phyloP scores from a whole-genome alignment of 1,140 invertebrate species.

The Oncopeltus fasciatus region DNA sequence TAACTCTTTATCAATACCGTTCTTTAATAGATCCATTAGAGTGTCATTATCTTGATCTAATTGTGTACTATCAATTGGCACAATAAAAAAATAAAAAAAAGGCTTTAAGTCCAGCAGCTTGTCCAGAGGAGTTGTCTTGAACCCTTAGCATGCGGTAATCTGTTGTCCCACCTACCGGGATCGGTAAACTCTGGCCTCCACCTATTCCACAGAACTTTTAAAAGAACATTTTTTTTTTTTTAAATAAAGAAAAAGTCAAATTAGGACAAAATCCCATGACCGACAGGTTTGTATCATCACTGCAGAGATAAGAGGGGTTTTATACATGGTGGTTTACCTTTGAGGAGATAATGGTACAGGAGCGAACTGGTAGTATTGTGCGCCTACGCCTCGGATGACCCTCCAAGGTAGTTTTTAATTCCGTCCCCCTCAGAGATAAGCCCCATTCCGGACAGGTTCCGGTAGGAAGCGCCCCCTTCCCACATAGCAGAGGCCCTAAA shows the following conservation, averaged over 20 bases:
- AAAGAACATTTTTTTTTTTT: not conserved
- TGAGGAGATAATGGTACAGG: no score
- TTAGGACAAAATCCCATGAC: not conserved
- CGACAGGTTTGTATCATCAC: not conserved
- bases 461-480: no score
- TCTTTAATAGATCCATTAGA: slow-evolving; percentile 84
- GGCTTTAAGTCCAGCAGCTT: slow-evolving; percentile 87
- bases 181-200: slow-evolving; percentile 76
- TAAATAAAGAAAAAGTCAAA: not conserved
- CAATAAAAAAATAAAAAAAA: slow-evolving; percentile 99
- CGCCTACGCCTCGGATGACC: no score
- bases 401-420: no score
- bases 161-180: slow-evolving; percentile 92
- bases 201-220: slow-evolving; percentile 54
- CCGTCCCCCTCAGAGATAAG: no score
- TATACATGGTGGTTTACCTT: no score
- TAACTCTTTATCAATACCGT: slow-evolving; percentile 74
- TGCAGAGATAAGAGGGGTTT: no score
- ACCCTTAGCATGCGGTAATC: slow-evolving; percentile 93
- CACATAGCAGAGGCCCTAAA: no score
- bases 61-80: slow-evolving; percentile 85
- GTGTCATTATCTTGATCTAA: slow-evolving; percentile 97
- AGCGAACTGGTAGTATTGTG: no score
- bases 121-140: slow-evolving; percentile 92
- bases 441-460: no score